phyloP scores from a whole-genome alignment of 2,113 vertebrate species.

The Pantherophis guttatus region DNA sequence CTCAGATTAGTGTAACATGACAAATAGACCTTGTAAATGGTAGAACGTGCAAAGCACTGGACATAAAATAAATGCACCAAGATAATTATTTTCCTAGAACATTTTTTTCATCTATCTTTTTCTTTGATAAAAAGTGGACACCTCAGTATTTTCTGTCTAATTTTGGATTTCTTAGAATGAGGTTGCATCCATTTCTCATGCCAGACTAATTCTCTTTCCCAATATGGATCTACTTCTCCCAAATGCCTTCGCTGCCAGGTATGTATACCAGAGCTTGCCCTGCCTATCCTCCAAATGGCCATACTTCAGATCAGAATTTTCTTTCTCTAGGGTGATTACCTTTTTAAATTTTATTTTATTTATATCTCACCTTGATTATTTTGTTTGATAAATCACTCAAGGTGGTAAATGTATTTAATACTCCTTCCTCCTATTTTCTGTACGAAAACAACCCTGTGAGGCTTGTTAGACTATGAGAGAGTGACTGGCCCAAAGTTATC shows the following conservation, averaged over 20 bases:
- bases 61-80: background rate
- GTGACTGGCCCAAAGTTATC: background rate
- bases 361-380: background rate
- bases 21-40: background rate
- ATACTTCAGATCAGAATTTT: background rate
- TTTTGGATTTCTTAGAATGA: background rate
- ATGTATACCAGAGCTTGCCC: background rate
- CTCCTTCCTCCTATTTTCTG: background rate
- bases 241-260: background rate
- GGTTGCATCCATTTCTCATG: background rate
- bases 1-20: background rate
- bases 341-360: background rate
- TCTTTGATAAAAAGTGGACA: background rate
- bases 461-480: background rate
- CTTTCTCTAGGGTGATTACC: background rate
- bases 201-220: background rate
- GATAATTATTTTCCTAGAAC: background rate
- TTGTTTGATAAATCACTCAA: background rate
- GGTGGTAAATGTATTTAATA: background rate
- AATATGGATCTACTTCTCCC: background rate
- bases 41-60: background rate
- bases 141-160: background rate
- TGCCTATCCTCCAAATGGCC: background rate
- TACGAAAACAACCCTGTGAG: background rate
- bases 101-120: background rate